phyloP scores from a whole-genome alignment of 2,888 invertebrate species.

The Caenorhabditis becei region DNA sequence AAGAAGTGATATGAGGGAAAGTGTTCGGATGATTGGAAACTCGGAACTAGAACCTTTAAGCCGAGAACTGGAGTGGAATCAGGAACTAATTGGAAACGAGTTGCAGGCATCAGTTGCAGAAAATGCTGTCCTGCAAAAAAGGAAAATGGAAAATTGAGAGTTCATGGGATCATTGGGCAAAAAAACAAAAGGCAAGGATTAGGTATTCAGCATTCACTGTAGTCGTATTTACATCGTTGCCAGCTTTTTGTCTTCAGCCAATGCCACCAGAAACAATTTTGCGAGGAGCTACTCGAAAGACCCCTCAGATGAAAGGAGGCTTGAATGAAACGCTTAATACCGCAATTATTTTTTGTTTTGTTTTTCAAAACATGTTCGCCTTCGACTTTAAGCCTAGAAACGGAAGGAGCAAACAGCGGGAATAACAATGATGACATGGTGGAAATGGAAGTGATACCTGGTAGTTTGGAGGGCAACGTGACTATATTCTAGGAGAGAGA shows the following conservation, averaged over 20 bases:
- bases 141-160: constrained; percentile 4
- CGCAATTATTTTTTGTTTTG: constrained; percentile 46
- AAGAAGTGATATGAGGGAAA: no score
- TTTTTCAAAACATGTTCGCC: constrained; percentile 36
- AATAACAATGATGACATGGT: background rate
- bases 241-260: constrained; percentile 3
- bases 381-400: background rate
- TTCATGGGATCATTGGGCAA: constrained; percentile 6
- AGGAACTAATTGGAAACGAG: constrained; percentile 17
- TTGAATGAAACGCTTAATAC: constrained; percentile 43
- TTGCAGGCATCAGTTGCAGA: background rate
- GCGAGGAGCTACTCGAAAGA: constrained; percentile 29
- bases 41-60: background rate
- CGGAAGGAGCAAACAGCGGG: background rate
- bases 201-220: constrained; percentile 35
- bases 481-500: no score
- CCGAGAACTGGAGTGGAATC: background rate
- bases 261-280: constrained; percentile 40
- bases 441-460: background rate
- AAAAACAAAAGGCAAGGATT: constrained; percentile 10
- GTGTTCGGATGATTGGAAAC: no score
- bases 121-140: background rate
- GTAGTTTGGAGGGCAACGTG: background rate
- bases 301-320: constrained; percentile 33
- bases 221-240: constrained; percentile 27